Evolutionary conservation across 2,888 invertebrate species (phyloP).

Genomic region (Craniophora ligustri): DNA sequence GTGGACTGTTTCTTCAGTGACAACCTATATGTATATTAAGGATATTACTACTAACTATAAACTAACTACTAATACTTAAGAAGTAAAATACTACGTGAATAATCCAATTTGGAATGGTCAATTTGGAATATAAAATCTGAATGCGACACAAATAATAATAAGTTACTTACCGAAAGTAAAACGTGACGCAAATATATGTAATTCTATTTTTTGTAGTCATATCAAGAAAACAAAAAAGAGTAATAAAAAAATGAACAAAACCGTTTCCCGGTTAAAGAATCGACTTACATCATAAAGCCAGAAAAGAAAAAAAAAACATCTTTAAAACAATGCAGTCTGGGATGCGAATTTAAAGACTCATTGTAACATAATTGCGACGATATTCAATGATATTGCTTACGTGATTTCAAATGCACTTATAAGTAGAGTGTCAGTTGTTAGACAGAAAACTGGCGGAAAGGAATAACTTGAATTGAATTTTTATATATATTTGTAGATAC

Average conservation of each 20-base stretch:
- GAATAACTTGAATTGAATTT: too few relatives aligned
- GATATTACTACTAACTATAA: too few relatives aligned
- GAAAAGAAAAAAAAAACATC: conserved; percentile 2
- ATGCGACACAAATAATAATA: too few relatives aligned
- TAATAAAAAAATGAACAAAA: not conserved
- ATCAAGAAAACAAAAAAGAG: not conserved
- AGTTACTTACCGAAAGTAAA: too few relatives aligned
- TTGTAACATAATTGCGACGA: conserved; percentile 37
- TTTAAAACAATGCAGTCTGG: conserved; percentile 33
- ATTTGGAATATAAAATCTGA: too few relatives aligned
- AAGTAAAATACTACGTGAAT: too few relatives aligned
- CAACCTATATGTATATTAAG: too few relatives aligned
- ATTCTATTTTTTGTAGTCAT: not conserved
- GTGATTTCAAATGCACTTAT: conserved; percentile 16
- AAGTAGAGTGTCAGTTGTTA: conserved; percentile 18
- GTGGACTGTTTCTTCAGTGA: too few relatives aligned
- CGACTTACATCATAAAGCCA: conserved; percentile 9
- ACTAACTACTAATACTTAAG: too few relatives aligned
- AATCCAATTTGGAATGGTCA: too few relatives aligned
- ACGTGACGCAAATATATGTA: not conserved
- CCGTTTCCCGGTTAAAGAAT: not conserved
- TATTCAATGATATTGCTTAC: conserved; percentile 40
- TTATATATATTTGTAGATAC: too few relatives aligned
- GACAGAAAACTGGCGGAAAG: conserved; percentile 21
- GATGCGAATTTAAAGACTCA: conserved; percentile 29